Conservation (phyloP, 2,113 vertebrate genomes). For the Neofelis nebulosa region DNA sequence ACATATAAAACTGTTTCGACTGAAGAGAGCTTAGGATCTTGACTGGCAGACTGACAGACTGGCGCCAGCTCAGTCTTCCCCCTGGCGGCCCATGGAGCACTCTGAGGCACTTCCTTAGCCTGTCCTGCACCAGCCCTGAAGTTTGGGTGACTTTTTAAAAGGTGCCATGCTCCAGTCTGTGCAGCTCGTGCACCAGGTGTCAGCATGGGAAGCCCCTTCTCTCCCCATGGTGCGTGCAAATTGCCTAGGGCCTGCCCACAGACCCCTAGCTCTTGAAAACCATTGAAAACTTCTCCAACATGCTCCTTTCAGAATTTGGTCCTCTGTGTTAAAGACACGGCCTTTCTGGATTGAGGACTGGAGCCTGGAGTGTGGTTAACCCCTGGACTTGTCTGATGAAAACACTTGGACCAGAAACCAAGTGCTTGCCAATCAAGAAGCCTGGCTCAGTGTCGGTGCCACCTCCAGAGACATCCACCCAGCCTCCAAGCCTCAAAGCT, state of each 20-base stretch:
- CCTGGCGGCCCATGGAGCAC: rapidly evolving
- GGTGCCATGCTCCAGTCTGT: not conserved
- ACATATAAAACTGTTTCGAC: not conserved
- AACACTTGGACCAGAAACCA: not conserved
- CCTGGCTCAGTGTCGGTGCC: not conserved
- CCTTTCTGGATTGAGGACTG: not conserved
- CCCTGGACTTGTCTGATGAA: not conserved
- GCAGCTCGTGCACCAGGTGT: not conserved
- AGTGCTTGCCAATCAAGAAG: not conserved
- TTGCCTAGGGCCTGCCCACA: not conserved
- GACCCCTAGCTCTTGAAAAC: not conserved
- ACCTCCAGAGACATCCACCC: not conserved
- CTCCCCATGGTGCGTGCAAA: not conserved
- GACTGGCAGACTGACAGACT: not conserved
- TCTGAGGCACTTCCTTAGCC: not conserved
- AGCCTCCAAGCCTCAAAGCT: not conserved
- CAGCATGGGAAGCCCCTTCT: rapidly evolving
- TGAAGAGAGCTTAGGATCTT: not conserved
- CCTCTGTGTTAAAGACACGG: not conserved
- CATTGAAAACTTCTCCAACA: not conserved
- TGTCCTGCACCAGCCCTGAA: not conserved
- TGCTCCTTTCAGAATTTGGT: not conserved
- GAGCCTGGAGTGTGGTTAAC: not conserved
- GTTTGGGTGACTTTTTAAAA: not conserved
- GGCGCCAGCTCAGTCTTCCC: rapidly evolving